Evolutionary conservation across 1,140 invertebrate genomes (phyloP).

Genomic region (Bombyx mori): DNA sequence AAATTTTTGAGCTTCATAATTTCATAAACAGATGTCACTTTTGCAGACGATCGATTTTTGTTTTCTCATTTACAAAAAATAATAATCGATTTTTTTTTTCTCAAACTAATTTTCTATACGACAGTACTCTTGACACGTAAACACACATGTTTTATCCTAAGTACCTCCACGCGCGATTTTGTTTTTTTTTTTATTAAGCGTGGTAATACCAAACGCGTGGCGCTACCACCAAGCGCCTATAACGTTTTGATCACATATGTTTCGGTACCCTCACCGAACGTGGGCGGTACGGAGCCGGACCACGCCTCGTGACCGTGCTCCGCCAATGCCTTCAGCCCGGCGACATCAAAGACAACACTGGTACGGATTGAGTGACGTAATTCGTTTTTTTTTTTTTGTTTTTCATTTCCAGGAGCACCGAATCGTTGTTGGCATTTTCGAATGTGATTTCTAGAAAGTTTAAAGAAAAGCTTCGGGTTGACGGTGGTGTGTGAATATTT

Average conservation of each 20-base stretch:
- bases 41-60: conserved; percentile 15
- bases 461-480: no score
- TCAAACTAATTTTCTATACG: no score
- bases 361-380: conserved; percentile 54
- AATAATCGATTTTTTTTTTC: no score
- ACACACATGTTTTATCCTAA: no score
- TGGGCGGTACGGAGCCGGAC: conserved; percentile 32
- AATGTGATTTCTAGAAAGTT: no score
- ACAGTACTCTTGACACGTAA: no score
- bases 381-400: conserved; percentile 49
- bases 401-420: neutral
- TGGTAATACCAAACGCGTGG: conserved; percentile 24
- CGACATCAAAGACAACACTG: conserved; percentile 52
- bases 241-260: conserved; percentile 43
- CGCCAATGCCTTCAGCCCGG: conserved; percentile 33
- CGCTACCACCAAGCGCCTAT: conserved; percentile 55
- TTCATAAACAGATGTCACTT: conserved; percentile 25
- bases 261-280: conserved; percentile 42
- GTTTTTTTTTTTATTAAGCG: conserved; percentile 6
- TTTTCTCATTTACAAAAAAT: no score
- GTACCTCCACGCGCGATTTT: no score
- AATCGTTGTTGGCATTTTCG: no score
- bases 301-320: conserved; percentile 34
- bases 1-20: conserved; percentile 1
- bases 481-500: no score